A percentile compares a stretch with the other conserved stretches of the same genome.
Conservation (phyloP, 2,888 invertebrate genomes). For the Drosophila yooni region DNA sequence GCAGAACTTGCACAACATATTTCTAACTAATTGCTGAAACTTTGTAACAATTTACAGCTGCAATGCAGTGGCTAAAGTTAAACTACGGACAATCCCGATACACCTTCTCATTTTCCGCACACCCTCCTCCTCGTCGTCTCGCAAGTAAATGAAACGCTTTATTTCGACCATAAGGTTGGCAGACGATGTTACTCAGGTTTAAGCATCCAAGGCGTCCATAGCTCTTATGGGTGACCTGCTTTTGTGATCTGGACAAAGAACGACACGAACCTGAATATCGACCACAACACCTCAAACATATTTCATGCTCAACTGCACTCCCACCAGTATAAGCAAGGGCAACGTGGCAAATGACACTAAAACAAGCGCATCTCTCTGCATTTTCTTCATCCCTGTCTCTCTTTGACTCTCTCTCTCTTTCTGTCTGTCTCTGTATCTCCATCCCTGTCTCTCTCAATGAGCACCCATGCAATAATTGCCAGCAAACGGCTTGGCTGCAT, state of each 20-base stretch:
- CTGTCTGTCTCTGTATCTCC: background rate
- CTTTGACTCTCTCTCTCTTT: background rate
- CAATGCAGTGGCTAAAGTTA: constrained; percentile 64
- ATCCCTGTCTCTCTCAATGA: background rate
- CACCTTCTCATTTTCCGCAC: background rate
- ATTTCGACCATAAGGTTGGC: constrained; percentile 42
- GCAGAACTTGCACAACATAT: constrained; percentile 58
- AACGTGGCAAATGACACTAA: constrained; percentile 55
- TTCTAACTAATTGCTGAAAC: constrained; percentile 69
- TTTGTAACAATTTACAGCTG: constrained; percentile 73
- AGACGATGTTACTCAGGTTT: constrained; percentile 20
- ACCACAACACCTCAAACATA: constrained; percentile 54
- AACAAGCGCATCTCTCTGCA: constrained; percentile 37
- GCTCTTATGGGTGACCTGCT: constrained; percentile 18
- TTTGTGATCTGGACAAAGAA: constrained; percentile 24
- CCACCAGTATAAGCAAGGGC: constrained; percentile 49
- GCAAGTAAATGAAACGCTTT: constrained; percentile 50
- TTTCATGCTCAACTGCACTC: constrained; percentile 64
- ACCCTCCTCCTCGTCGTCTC: constrained; percentile 1
- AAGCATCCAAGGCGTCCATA: constrained; percentile 43
- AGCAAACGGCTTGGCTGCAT: constrained; percentile 59
- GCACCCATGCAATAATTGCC: constrained; percentile 54
- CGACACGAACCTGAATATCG: constrained; percentile 12
- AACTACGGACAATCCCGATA: constrained; percentile 15
- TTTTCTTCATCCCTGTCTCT: background rate